These are phyloP conservation scores for Sterna hirundo DNA, from an alignment of 2,113 vertebrate species.

Conservation along the genomic window DNA sequence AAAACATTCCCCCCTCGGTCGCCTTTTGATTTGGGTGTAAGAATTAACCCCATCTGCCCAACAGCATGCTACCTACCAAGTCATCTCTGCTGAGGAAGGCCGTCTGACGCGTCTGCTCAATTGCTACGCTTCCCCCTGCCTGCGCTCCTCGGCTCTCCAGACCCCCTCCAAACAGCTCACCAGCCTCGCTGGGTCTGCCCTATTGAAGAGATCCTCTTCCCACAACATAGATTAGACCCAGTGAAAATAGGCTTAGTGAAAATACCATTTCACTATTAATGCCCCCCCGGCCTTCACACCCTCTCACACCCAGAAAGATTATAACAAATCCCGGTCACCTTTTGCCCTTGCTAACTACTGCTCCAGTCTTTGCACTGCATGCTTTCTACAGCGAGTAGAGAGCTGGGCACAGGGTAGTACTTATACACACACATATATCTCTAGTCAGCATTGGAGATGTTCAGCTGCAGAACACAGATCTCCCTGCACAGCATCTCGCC, in stretches of 20 bases:
- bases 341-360: constrained; percentile 49
- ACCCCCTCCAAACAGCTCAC: constrained; percentile 19
- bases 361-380: background rate
- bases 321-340: constrained; percentile 56
- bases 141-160: background rate
- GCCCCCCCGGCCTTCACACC: background rate
- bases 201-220: constrained; percentile 47
- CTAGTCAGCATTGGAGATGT: background rate
- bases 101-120: background rate
- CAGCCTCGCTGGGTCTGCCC: background rate
- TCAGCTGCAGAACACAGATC: background rate
- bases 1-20: constrained; percentile 67
- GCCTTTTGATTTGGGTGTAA: constrained; percentile 71
- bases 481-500: background rate
- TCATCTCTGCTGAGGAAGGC: constrained; percentile 47
- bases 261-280: constrained; percentile 52
- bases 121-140: background rate
- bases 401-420: background rate
- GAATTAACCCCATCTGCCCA: constrained; percentile 70
- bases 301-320: constrained; percentile 56
- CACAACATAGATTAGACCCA: constrained; percentile 54
- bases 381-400: background rate
- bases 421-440: background rate
- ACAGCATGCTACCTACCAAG: constrained; percentile 52
- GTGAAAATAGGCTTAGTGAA: constrained; percentile 66